phyloP scores from a whole-genome alignment of 2,797 vertebrate genomes.

The Notoglanidium macrostoma region DNA sequence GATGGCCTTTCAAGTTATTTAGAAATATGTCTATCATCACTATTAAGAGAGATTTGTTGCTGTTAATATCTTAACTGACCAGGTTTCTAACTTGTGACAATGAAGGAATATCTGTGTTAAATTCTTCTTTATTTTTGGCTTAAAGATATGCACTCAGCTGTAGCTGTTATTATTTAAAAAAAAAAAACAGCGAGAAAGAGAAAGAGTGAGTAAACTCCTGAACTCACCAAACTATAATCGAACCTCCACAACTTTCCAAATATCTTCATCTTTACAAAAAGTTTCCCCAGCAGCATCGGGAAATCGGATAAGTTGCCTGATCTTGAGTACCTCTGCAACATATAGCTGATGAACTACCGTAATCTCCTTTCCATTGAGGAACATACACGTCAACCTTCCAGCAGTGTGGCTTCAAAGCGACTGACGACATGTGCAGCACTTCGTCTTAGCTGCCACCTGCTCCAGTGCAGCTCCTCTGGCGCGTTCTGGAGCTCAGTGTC shows the following conservation, averaged over 20 bases:
- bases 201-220: background rate
- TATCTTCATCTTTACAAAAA: conserved; percentile 79
- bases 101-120: background rate
- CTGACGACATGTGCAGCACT: conserved; percentile 19
- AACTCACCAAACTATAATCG: conserved; percentile 78
- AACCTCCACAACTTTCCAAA: conserved; percentile 73
- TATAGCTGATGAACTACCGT: background rate
- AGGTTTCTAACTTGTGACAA: background rate
- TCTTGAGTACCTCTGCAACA: background rate
- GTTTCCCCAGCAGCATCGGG: conserved; percentile 67
- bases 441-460: conserved; percentile 62
- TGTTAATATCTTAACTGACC: background rate
- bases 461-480: conserved; percentile 36
- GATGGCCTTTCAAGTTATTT: no score
- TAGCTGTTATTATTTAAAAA: background rate
- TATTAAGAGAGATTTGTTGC: background rate
- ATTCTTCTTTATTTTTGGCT: background rate
- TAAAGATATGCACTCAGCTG: background rate
- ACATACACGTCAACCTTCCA: conserved; percentile 6
- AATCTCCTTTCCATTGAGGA: conserved; percentile 28
- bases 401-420: background rate
- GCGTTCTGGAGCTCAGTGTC: conserved; percentile 59
- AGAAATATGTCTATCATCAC: background rate
- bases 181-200: background rate
- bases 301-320: conserved; percentile 1